These are phyloP conservation scores for Picathartes gymnocephalus DNA, from an alignment of 2,113 vertebrate species.

Conservation along the genomic window DNA sequence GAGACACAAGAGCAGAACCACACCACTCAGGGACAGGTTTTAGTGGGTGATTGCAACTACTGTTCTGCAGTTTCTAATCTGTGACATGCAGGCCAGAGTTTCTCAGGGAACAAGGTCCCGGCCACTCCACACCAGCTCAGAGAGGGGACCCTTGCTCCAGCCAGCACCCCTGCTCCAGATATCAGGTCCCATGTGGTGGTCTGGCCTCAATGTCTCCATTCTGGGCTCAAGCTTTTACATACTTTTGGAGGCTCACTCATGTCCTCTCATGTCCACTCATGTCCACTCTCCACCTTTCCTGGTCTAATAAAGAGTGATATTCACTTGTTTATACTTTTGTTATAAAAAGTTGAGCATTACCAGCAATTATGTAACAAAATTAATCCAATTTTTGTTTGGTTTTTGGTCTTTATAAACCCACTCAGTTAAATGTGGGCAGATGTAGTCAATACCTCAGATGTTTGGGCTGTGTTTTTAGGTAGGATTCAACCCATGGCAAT, in stretches of 20 bases:
- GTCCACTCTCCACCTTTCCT: background rate
- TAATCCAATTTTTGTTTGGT: background rate
- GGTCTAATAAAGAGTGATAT: background rate
- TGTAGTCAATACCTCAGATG: background rate
- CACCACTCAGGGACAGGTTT: background rate
- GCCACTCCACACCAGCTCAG: background rate
- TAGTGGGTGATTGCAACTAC: background rate
- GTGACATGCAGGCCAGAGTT: background rate
- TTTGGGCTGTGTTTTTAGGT: background rate
- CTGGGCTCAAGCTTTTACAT: fast-evolving
- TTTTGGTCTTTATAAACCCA: background rate
- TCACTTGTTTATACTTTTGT: background rate
- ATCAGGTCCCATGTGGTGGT: background rate
- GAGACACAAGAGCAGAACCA: background rate
- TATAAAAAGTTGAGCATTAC: background rate
- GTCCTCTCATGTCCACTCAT: too few species aligned
- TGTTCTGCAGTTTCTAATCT: background rate
- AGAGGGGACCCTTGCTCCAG: background rate
- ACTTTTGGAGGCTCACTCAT: background rate
- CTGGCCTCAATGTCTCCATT: fast-evolving
- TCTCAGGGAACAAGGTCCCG: background rate
- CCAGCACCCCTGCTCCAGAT: background rate
- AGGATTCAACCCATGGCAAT: background rate
- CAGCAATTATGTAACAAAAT: background rate
- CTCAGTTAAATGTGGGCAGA: background rate